Evolutionary conservation across 2,113 vertebrate species (phyloP).

Genomic region (Triplophysa tibetana): DNA sequence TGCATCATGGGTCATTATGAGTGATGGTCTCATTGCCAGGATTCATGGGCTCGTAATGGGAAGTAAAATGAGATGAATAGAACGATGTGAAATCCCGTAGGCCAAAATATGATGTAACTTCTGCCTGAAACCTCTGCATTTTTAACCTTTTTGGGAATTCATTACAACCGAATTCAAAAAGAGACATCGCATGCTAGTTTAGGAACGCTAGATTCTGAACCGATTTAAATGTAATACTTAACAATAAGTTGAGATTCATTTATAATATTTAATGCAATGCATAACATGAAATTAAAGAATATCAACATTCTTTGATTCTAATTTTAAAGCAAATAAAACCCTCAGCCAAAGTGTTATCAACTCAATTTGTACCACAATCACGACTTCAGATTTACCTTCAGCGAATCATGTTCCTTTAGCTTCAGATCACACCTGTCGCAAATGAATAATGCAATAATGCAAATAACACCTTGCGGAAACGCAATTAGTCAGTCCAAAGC

Average conservation of each 20-base stretch:
- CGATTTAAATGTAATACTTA: no score
- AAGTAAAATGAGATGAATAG: background rate
- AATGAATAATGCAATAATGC: constrained; percentile 32
- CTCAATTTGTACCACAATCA: background rate
- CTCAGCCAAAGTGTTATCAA: background rate
- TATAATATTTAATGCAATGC: no score
- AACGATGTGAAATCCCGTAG: background rate
- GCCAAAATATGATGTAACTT: background rate
- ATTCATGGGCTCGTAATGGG: constrained; percentile 22
- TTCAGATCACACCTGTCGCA: constrained; percentile 25
- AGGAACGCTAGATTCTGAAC: no score
- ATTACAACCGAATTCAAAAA: no score
- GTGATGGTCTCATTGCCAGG: constrained; percentile 14
- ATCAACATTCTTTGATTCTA: no score
- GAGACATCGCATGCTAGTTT: no score
- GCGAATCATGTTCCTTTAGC: background rate
- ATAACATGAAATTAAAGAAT: no score
- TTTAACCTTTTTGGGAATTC: no score
- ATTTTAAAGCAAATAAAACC: no score
- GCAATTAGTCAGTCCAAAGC: background rate
- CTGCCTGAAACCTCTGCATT: background rate
- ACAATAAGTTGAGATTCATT: no score
- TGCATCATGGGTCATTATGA: constrained; percentile 28
- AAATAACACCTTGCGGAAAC: constrained; percentile 4
- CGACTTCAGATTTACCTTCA: background rate